Evolutionary conservation across 2,888 invertebrate species (phyloP), one percentile per base, ranked within the genome.

Genomic region (Scaeva pyrastri): DNA sequence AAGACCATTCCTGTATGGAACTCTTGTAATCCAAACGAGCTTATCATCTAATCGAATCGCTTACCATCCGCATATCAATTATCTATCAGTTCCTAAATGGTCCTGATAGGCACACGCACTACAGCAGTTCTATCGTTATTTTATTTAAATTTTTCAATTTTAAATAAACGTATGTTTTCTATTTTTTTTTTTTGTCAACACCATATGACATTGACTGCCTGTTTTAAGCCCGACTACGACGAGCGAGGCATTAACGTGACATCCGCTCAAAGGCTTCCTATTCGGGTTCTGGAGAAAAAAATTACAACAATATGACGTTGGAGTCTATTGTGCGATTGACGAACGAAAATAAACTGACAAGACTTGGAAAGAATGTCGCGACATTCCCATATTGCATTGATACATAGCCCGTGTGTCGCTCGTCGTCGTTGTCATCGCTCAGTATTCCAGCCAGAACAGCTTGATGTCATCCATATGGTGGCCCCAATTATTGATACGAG

Each of bases 261-360:
- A 85, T 85, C 85, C 85, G 85, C 68, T 68, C 55, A 23, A 39
- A 48, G 85, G 26, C 58, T 81, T 81, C 85, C 85, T 68, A 60
- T 85, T 85, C 19, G 19, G 76, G 81, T 66, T 76, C 16, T 76
- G 19, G 21, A 76, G 6, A 31, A 31, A 31, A 7, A 31, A 7
- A 55, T 80, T 73, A 85, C 85, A 81, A 62, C 76, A 76, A 50
- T 39, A 39, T 85, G 85, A 85, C 85, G 85, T 68, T 68, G 52
- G 68, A 71, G 66, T 76, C 71, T 72, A 72, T 19, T 60, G 31
- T 7, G 8, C 31, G 6, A 31, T 12, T 41, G 14, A 60, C 3
- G 39, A 41, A 60, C 21, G 23, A 12, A 14, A 41, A 23, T n/a
- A 43, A 31, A 48, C 75, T 21, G 74, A 56, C 39, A 64, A 64